A percentile compares a stretch with the other conserved stretches of the same genome.
These are phyloP conservation scores for Epicampocera succincta DNA, from an alignment of 2,888 invertebrate species.

Conservation along the genomic window DNA sequence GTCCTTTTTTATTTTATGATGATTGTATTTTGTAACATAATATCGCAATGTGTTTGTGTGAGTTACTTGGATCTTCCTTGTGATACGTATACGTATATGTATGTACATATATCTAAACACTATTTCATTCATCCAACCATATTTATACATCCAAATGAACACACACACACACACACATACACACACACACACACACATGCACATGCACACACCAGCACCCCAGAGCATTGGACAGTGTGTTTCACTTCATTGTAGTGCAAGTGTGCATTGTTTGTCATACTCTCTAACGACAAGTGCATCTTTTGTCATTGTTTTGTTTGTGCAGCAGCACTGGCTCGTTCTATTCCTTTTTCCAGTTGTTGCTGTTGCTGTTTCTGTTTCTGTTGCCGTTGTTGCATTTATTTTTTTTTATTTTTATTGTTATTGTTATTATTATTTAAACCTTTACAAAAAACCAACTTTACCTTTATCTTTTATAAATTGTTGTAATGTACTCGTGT, in stretches of 20 bases:
- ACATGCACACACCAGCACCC: too few relatives aligned
- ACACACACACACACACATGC: slow-evolving; percentile 30
- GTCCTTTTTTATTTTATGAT: slow-evolving; percentile 52
- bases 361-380: neutral
- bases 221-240: slow-evolving; percentile 58
- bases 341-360: slow-evolving; percentile 32
- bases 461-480: slow-evolving; percentile 67
- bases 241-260: slow-evolving; percentile 61
- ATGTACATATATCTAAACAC: slow-evolving; percentile 43
- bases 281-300: slow-evolving; percentile 69
- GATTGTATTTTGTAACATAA: slow-evolving; percentile 59
- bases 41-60: slow-evolving; percentile 8
- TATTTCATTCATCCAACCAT: slow-evolving; percentile 50
- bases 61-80: slow-evolving; percentile 43
- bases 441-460: slow-evolving; percentile 57
- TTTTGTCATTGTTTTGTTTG: slow-evolving; percentile 63
- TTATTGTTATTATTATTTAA: slow-evolving; percentile 62
- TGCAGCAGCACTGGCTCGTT: slow-evolving; percentile 26
- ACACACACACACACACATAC: slow-evolving; percentile 33
- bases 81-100: too few relatives aligned
- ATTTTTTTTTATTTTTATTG: slow-evolving; percentile 37
- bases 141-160: neutral
- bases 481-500: slow-evolving; percentile 30
- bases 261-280: slow-evolving; percentile 66
- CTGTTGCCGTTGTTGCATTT: slow-evolving; percentile 18